Conservation (phyloP, 2,113 vertebrate species). For the Piaya cayana region DNA sequence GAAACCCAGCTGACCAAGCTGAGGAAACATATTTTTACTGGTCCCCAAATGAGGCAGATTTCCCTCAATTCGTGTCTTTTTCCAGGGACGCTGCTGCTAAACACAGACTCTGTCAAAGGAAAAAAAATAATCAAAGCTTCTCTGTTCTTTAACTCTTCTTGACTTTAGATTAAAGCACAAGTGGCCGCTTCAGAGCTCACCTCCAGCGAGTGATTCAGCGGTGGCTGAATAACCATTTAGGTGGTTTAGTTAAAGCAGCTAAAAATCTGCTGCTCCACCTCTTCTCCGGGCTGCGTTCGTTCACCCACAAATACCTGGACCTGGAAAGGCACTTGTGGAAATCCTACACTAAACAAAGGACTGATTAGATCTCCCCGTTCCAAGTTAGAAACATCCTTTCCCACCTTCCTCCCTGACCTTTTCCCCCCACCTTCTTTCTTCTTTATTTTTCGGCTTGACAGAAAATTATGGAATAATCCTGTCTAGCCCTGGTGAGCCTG, state of each 20-base stretch:
- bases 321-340: slow-evolving; percentile 2
- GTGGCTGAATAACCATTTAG: not conserved
- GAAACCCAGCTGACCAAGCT: not conserved
- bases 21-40: not conserved
- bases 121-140: slow-evolving; percentile 4
- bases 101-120: not conserved
- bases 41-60: not conserved
- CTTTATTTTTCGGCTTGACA: not conserved
- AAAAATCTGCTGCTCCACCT: not conserved
- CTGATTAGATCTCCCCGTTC: not conserved
- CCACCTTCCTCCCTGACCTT: not conserved
- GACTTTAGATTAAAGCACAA: not conserved
- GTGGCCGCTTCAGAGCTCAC: slow-evolving; percentile 9
- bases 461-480: slow-evolving; percentile 24
- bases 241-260: not conserved
- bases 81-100: not conserved
- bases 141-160: not conserved
- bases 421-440: not conserved
- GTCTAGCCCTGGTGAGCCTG: slow-evolving; percentile 38
- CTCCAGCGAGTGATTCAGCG: not conserved
- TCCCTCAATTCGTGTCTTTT: not conserved
- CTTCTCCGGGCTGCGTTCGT: not conserved
- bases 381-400: not conserved
- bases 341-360: slow-evolving; percentile 31
- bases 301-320: not conserved